Conservation (phyloP, 64 coral and sea anemone species). For the Actinia equina region DNA sequence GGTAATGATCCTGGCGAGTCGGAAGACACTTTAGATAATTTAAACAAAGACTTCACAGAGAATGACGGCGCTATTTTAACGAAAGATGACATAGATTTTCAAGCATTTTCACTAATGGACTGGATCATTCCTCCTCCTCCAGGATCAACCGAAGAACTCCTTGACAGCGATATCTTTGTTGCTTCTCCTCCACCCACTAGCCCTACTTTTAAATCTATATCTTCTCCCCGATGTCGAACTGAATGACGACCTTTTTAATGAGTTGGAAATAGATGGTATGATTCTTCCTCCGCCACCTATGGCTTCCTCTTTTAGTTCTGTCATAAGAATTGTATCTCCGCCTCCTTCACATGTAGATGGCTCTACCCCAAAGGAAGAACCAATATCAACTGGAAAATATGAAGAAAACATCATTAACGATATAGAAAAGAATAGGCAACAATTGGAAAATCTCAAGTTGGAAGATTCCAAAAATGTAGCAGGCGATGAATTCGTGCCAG, state of each 20-base stretch:
- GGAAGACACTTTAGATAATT: background rate
- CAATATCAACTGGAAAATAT: background rate
- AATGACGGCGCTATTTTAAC: background rate
- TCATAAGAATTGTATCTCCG: conserved; percentile 58
- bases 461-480: background rate
- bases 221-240: conserved; percentile 39
- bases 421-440: background rate
- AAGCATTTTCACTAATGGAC: conserved; percentile 23
- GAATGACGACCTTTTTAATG: background rate
- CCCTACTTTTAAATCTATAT: background rate
- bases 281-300: conserved; percentile 78
- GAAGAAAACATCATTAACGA: background rate
- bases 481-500: background rate
- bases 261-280: conserved; percentile 46
- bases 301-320: background rate
- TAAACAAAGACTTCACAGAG: background rate
- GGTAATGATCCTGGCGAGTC: conserved; percentile 16
- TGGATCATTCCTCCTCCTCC: conserved; percentile 85
- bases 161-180: conserved; percentile 50
- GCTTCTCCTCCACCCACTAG: conserved; percentile 56
- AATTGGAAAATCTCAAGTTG: background rate
- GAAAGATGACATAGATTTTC: conserved; percentile 6
- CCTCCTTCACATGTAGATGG: conserved; percentile 16
- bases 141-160: conserved; percentile 54
- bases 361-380: background rate